Evolutionary conservation across 2,888 invertebrate species (phyloP), one percentile per base, ranked within the genome.

Genomic region (Chironomus tentans): DNA sequence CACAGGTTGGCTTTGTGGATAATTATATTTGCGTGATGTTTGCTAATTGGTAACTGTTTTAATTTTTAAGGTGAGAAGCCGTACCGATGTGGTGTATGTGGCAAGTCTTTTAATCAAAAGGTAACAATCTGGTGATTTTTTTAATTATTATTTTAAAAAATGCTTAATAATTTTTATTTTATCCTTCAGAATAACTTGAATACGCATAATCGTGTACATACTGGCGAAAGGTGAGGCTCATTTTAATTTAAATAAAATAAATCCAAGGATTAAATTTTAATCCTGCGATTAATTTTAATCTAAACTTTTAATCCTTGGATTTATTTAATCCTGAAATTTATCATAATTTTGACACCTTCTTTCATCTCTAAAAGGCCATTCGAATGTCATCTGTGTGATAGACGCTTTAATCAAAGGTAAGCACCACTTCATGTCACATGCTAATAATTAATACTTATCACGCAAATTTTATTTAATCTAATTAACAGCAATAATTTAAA

Each of bases 51-150:
- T 2, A 10, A 10, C 2, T 38, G 10, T 38, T 38, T 38, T 2
- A 38, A 28, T 28, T 6, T 4, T 28, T 50, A 15, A 50, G 50
- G 75, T 10, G 75, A 75, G 21, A 68, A 68, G 24, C 75, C 75
- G 7, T 70, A 22, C 22, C 22, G 24, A 3, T 65, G 74, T 47
- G 21, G 7, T 18, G 38, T 38, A 3, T 75, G 75, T 22, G 68
- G 68, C 15, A 75, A 75, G 38, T 68, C 75, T 7, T 75, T 75
- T 24, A 75, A 75, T 68, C 75, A 75, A 48, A 75, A 75, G 47
- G 50, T 50, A 50, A 50, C 1, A 1, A 50, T n/a, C 38, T 38
- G 1, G 38, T 10, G 38, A 6, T 5, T 38, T n/a, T n/a, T 10
- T 38, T 38, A 38, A 38, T 2, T 1, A 2, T 10, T 68, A 2